Evolutionary conservation across 2,888 invertebrate genomes (phyloP).

Genomic region (Tuta absoluta): DNA sequence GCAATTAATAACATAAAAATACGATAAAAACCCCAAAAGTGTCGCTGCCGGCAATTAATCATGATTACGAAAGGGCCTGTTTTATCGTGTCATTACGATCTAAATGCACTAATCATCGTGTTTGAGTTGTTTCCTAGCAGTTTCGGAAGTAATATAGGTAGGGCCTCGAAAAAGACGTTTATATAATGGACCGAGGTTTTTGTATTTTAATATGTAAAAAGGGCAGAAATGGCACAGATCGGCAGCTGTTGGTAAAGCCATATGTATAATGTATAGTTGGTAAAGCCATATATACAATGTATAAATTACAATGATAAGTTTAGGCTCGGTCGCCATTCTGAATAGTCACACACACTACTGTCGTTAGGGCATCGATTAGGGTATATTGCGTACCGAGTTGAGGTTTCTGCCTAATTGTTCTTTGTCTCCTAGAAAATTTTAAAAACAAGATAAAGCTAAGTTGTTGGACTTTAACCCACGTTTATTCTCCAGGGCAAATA

Average conservation of each 20-base stretch:
- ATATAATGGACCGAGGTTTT: no score
- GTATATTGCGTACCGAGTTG: neutral
- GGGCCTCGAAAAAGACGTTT: no score
- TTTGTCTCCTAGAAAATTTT: no score
- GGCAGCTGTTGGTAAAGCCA: no score
- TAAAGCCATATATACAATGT: no score
- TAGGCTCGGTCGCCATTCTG: neutral
- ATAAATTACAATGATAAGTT: no score
- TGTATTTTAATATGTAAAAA: no score
- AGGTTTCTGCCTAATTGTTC: neutral
- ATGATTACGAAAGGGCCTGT: constrained; percentile 10
- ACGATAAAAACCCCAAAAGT: constrained; percentile 15
- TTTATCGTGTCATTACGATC: constrained; percentile 25
- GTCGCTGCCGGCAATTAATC: constrained; percentile 21
- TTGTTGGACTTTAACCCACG: no score
- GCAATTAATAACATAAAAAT: constrained; percentile 24
- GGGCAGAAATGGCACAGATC: no score
- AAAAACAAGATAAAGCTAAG: no score
- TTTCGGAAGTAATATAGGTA: neutral
- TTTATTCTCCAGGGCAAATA: no score
- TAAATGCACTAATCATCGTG: constrained; percentile 10
- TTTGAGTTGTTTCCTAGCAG: neutral
- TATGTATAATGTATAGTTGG: no score
- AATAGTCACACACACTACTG: neutral
- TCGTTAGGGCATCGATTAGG: constrained; percentile 5